Base-by-base conservation (phyloP, 2,113 vertebrate genomes). In the Cnemophilus loriae region DNA sequence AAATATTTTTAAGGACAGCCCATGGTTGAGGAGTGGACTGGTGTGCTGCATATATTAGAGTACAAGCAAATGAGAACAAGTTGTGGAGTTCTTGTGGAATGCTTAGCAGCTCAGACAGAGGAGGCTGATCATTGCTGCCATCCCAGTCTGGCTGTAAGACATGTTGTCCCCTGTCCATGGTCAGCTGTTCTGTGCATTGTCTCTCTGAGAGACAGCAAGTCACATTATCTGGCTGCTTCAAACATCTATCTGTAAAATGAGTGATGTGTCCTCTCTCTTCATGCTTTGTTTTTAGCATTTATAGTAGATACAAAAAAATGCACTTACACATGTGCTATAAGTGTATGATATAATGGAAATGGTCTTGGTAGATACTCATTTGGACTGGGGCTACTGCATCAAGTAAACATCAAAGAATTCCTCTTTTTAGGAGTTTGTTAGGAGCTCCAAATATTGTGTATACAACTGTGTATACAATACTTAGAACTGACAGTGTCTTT, bases 161-260 rank as follows among this genome's bases (percentile, higher is more conserved):
- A 22, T 0, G 0, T 79, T 59, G 15, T 61, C 50, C 56, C 61
- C 65, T 59, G n/a, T 35, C 64, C 0, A 1, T 49, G 1, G 0
- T 63, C 39, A 17, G 22, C 60, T 57, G 22, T 70, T 70, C 47
- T 60, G 28, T 63, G 42, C 27, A 3, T 27, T 83, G 78, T 49
- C 46, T 60, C 5, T 64, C 41, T 44, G 53, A 64, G 46, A 55
- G 16, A n/a, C n/a, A 61, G 44, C 18, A 60, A 23, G 69, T 60
- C 39, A 21, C 3, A 0, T 50, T 46, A 41, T 20, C 33, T 59
- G 26, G 33, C 70, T 94, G 65, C 53, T 37, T 71, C 46, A 61
- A 10, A 17, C 5, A n/a, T 37, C 32, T 30, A 0, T 32, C 65
- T 83, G 35, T 82, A 37, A 87, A 79, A 41, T 59, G 33, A 74